Percentiles rank a stretch among this genome's conserved stretches.
Conservation (phyloP, 2,113 vertebrate species). For the Paralichthys olivaceus region DNA sequence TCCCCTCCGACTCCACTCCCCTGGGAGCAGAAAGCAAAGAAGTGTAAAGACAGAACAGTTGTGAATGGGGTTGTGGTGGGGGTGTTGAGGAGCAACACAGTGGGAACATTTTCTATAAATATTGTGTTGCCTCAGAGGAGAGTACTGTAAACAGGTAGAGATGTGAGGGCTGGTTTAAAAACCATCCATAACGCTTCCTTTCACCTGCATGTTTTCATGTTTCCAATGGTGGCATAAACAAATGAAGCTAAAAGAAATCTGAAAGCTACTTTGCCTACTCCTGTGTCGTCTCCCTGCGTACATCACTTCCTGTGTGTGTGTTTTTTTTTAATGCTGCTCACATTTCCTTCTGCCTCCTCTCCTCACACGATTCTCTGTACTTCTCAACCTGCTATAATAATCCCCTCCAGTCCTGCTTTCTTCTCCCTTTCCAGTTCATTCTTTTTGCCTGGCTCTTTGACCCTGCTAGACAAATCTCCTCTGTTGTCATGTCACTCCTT, state of each 20-base stretch:
- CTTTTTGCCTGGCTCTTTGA: background rate
- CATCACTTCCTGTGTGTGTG: too few species aligned
- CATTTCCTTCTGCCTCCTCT: too few species aligned
- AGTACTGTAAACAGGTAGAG: constrained; percentile 1
- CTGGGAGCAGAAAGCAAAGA: constrained; percentile 3
- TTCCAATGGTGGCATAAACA: background rate
- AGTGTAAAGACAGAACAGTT: background rate
- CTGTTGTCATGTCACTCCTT: too few species aligned
- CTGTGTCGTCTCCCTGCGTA: too few species aligned
- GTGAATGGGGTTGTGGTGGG: background rate
- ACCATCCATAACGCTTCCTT: background rate
- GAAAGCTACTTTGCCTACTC: background rate
- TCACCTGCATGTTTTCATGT: background rate
- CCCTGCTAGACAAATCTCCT: too few species aligned
- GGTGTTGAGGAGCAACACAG: background rate
- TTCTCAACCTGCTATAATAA: too few species aligned
- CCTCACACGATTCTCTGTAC: too few species aligned
- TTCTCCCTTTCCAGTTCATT: background rate
- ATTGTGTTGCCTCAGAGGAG: background rate
- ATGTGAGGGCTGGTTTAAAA: background rate
- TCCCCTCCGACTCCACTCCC: background rate
- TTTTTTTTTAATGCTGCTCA: too few species aligned
- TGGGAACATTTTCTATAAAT: background rate
- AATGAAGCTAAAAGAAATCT: background rate
- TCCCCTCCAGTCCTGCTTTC: background rate